Conservation (phyloP, 1,140 invertebrate species). For the Drosophila subpulchrella region DNA sequence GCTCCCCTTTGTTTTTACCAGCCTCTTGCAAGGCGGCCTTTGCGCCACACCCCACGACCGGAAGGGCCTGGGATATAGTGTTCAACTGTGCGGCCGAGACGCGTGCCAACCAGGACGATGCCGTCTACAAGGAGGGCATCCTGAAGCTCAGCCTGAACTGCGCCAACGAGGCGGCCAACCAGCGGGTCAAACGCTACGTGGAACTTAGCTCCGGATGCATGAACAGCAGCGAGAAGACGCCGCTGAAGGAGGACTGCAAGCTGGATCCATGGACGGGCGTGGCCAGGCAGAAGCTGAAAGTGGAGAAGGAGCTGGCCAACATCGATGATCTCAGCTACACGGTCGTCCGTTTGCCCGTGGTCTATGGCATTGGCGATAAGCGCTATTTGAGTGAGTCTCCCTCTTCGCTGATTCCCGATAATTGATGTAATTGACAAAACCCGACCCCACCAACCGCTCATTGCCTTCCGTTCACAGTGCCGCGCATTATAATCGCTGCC, state of each 20-base stretch:
- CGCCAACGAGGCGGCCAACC: constrained; percentile 90
- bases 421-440: constrained; percentile 40
- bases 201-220: constrained; percentile 95
- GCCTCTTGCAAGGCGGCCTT: constrained; percentile 92
- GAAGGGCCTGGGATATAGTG: constrained; percentile 89
- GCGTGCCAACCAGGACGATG: constrained; percentile 93
- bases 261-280: constrained; percentile 93
- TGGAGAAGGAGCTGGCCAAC: constrained; percentile 91
- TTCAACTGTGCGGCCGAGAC: constrained; percentile 96
- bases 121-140: constrained; percentile 95
- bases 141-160: constrained; percentile 93
- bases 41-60: constrained; percentile 85
- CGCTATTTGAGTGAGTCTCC: constrained; percentile 90
- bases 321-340: constrained; percentile 89
- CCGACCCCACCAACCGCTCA: constrained; percentile 19
- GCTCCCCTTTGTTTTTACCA: constrained; percentile 81
- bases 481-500: constrained; percentile 92
- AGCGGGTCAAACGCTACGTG: constrained; percentile 89
- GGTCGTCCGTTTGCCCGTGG: constrained; percentile 92
- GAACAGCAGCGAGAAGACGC: constrained; percentile 90
- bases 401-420: constrained; percentile 18
- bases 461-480: constrained; percentile 87
- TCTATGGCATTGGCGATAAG: constrained; percentile 94
- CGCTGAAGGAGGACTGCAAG: constrained; percentile 91
- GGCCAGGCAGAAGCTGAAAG: constrained; percentile 92